Percentiles rank a stretch among this genome's conserved stretches.
Conservation (phyloP, 2,888 invertebrate species). For the Diachrysia chrysitis region DNA sequence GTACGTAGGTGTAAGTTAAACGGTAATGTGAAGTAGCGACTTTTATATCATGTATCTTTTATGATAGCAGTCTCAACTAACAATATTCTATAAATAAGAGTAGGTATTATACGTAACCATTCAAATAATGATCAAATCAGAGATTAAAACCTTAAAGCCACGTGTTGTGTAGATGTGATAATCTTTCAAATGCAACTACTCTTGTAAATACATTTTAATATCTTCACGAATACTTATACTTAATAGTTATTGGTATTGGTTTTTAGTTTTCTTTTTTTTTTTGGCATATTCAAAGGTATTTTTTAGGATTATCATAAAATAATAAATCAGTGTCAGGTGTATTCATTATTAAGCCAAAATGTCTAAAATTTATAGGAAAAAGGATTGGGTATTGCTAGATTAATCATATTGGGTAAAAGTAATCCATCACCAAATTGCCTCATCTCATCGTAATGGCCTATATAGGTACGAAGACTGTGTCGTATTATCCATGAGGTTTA, state of each 20-base stretch:
- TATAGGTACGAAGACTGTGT: neutral
- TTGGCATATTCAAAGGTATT: too few species aligned
- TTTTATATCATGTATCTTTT: slow-evolving; percentile 17
- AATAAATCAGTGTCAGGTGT: too few species aligned
- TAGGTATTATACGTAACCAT: slow-evolving; percentile 10
- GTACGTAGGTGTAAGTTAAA: slow-evolving; percentile 37
- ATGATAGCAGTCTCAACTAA: slow-evolving; percentile 9
- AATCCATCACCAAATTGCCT: slow-evolving; percentile 7
- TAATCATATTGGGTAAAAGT: neutral
- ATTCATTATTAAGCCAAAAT: too few species aligned
- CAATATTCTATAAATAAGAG: slow-evolving; percentile 7
- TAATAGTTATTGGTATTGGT: too few species aligned
- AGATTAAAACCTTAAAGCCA: neutral
- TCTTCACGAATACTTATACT: too few species aligned
- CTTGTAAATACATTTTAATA: too few species aligned
- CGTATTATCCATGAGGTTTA: neutral
- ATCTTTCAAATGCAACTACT: too few species aligned
- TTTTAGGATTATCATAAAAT: too few species aligned
- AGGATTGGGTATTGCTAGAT: neutral
- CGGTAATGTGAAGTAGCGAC: slow-evolving; percentile 15
- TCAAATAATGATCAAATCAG: neutral
- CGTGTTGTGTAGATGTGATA: neutral
- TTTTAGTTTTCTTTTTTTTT: too few species aligned
- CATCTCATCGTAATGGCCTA: neutral
- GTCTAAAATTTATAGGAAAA: neutral